phyloP scores from a whole-genome alignment of 2,113 vertebrate species.

The Nothocercus nigrocapillus region DNA sequence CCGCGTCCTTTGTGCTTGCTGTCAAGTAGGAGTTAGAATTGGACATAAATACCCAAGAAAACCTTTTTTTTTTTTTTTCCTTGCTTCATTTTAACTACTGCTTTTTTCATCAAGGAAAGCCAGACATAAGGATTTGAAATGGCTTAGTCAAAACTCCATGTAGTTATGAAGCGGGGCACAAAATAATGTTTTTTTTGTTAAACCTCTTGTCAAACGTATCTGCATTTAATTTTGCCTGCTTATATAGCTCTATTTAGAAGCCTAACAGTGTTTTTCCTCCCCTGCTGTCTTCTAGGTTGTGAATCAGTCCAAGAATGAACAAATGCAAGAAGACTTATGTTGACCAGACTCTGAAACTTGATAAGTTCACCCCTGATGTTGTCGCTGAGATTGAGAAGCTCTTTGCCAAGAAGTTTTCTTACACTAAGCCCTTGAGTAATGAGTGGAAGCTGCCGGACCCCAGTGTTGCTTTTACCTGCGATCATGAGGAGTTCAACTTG shows the following conservation, averaged over 20 bases:
- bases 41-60: background rate
- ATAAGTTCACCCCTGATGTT: conserved; percentile 74
- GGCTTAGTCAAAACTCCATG: background rate
- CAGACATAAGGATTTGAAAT: background rate
- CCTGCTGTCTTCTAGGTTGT: conserved; percentile 29
- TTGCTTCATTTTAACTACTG: background rate
- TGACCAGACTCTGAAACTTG: conserved; percentile 48
- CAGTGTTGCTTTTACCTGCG: conserved; percentile 70
- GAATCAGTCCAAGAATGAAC: conserved; percentile 81
- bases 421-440: conserved; percentile 76
- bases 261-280: background rate
- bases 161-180: background rate
- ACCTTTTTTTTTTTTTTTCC: background rate
- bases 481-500: conserved; percentile 66
- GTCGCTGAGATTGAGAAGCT: conserved; percentile 81
- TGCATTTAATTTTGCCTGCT: background rate
- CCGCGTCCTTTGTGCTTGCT: rapidly evolving
- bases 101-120: background rate
- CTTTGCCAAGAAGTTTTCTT: conserved; percentile 84
- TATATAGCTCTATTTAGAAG: background rate
- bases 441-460: conserved; percentile 87
- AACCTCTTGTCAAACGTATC: too few relatives aligned
- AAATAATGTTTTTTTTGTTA: background rate
- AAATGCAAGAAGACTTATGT: conserved; percentile 72
- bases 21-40: rapidly evolving